Evolutionary conservation across 2,113 vertebrate species (phyloP), one percentile per base, ranked within the genome.

Genomic region (Probosciger aterrimus): DNA sequence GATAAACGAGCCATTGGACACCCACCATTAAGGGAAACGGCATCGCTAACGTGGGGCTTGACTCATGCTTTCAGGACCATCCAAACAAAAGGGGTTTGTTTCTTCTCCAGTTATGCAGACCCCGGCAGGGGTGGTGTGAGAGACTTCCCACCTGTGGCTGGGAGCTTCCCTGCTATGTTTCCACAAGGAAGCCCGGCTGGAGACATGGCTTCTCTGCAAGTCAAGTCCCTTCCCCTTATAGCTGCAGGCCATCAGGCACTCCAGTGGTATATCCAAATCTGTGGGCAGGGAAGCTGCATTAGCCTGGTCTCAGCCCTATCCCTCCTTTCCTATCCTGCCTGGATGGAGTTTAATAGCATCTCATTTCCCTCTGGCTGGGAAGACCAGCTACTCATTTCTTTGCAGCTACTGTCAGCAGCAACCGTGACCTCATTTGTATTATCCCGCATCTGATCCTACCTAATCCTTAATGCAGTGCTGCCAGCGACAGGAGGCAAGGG

Each of bases 61-160:
- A 7, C 31, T 70, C 0, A 0, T 53, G 35, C n/a, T 60, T 77
- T 86, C 22, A 31, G 62, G 47, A 25, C 39, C 14, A 30, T 47
- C 18, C 49, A 62, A 43, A 13, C 11, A 47, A 33, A 75, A 82
- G 7, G 33, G 18, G 6, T 82, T 59, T 75, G 18, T 75, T 92
- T 78, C 14, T 30, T 53, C 22, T 81, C 18, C 18, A 19, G 27
- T 92, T 74, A 39, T 0, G 3, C 64, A 69, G 25, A 27, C 25
- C 25, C 0, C 0, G 50, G 68, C 23, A 47, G 50, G 30, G 22
- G 6, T 79, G n/a, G 5, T 50, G 4, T 3, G 4, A 49, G 46
- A 67, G 18, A 5, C 43, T 75, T 85, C 11, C 12, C 11, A 43
- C n/a, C 8, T 4, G 23, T 0, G 0, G 3, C 1, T 6, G 18